Base-by-base conservation (phyloP, 2,888 invertebrate genomes). In the Punctoribates punctum region DNA sequence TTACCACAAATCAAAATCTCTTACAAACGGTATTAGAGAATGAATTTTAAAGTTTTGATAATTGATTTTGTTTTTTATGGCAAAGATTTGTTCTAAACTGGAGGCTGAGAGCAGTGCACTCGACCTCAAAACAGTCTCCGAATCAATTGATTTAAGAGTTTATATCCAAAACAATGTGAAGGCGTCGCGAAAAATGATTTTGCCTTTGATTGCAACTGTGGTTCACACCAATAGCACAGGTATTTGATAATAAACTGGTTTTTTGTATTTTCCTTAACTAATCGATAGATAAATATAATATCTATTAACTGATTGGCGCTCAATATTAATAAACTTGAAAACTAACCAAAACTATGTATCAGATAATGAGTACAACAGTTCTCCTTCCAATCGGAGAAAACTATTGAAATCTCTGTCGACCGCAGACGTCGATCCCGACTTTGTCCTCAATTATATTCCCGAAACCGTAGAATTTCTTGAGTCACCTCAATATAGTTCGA, bases 381-480 rank as follows among this genome's bases (percentile, higher is more conserved):
- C 57, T 20, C 73, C 73, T 9, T 17, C 11, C 29, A 34, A 38
- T 38, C 51, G 42, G 15, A 73, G 38, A 54, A 73, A 73, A 15
- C 48, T 72, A 20, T 73, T 57, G 25, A 73, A 46, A 29, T 1
- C 73, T 15, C 42, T 77, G 23, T 77, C 75, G 23, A 77, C 77
- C 11, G 78, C 77, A 23, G 78, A 80, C 51, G 77, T 77, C 15
- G 80, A 80, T 76, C 78, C 78, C 27, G 80, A 80, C 23, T 72
- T 78, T 48, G 51, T 79, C 0, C 25, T 74, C 17, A 78, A 77
- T 25, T 81, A 80, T 73, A 79, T 78, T 60, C 67, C 79, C 15
- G 80, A 80, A 77, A 79, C 81, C 17, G 76, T 81, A 20, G 80
- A 80, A 75, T 80, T 81, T 78, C 81, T 80, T 13, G 81, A 80